Conservation (phyloP, 2,888 invertebrate species). For the Myopa testacea region DNA sequence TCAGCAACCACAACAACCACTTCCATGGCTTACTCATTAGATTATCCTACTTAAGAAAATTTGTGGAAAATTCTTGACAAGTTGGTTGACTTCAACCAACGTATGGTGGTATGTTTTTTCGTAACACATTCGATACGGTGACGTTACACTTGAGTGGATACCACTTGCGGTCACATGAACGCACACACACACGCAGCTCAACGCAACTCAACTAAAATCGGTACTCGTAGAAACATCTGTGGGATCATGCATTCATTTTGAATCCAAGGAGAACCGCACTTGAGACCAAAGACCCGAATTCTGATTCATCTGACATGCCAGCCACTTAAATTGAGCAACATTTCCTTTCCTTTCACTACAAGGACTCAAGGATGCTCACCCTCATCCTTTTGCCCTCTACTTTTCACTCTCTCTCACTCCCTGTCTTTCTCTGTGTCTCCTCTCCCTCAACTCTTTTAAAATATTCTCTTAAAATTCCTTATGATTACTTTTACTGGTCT, state of each 20-base stretch:
- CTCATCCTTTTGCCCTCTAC: no score
- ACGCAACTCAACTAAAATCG: slow-evolving; percentile 6
- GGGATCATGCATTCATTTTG: slow-evolving; percentile 13
- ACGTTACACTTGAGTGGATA: slow-evolving; percentile 37
- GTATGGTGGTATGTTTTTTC: slow-evolving; percentile 7
- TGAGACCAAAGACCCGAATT: slow-evolving; percentile 25
- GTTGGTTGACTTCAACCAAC: not conserved
- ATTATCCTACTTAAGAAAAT: slow-evolving; percentile 48
- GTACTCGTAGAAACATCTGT: slow-evolving; percentile 24
- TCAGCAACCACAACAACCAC: slow-evolving; percentile 44
- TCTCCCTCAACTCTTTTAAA: slow-evolving; percentile 51
- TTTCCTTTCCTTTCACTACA: not conserved
- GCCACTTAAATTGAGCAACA: not conserved
- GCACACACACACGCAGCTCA: slow-evolving; percentile 31
- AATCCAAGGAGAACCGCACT: slow-evolving; percentile 39
- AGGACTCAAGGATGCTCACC: not conserved
- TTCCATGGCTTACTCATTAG: slow-evolving; percentile 62
- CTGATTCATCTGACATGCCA: slow-evolving; percentile 6
- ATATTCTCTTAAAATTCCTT: slow-evolving; percentile 49
- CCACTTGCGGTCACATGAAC: slow-evolving; percentile 38
- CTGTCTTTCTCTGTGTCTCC: not conserved
- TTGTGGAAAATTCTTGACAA: slow-evolving; percentile 31
- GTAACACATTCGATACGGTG: slow-evolving; percentile 24
- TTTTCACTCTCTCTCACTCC: no score
- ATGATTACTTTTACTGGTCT: slow-evolving; percentile 62